Evolutionary conservation across 2,888 invertebrate species (phyloP), one percentile per base, ranked within the genome.

Genomic region (Tetropium fuscum): DNA sequence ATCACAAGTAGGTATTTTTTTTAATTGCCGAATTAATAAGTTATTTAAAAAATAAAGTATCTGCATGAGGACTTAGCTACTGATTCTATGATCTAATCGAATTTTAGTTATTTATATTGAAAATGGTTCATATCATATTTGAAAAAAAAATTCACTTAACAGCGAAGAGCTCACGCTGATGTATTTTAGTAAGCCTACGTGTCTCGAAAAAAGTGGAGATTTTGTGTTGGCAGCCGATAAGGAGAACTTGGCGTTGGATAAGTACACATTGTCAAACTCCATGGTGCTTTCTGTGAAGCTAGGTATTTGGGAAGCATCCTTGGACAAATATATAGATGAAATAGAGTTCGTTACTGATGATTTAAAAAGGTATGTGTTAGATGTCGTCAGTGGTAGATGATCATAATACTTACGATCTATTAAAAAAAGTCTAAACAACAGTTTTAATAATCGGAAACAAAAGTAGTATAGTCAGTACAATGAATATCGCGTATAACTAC

Each of bases 221-320:
- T 78, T 82, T 53, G 49, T 78, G 20, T 60, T 82, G n/a, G 60
- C 74, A 8, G 27, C 53, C 2, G 82, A 85, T 1, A 84, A 86
- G 36, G 85, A 87, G 47, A 87, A 87, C 48, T 62, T 72, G 11
- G 53, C 73, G 2, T 80, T 96, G 58, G 95, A 97, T 74, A 94
- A 94, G 78, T 98, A 94, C 76, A 92, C 98, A 11, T 95, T 97
- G 80, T 97, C 97, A 2, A 94, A 98, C 84, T 97, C 95, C 0
- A 89, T 98, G 84, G 91, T 94, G 0, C 89, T 95, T 67, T 96
- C 96, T 0, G 97, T 98, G 0, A 96, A 97, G 76, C 84, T 98
- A 55, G 95, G 95, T 0, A 92, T 97, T 58, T 97, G 96, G 96
- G 98, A 98, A 84, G 88, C 92, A 3, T 88, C 91, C 0, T 83